Base-by-base conservation (phyloP, 2,888 invertebrate genomes). In the Morpho achilles region DNA sequence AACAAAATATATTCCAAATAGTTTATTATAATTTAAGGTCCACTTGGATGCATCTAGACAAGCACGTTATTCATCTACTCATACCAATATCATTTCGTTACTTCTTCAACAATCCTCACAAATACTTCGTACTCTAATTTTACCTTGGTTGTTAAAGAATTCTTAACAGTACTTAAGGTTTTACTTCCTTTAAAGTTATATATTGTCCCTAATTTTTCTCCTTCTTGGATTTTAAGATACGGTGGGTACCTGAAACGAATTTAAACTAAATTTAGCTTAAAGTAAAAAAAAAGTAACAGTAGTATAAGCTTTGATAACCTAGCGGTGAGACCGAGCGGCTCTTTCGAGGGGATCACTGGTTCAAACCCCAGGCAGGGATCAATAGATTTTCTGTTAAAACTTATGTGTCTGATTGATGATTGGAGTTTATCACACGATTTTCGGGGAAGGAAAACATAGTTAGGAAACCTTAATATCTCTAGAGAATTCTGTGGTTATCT, bases 41-140 rank as follows among this genome's bases (percentile, higher is more conserved):
- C 59, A 50, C 60, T 48, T 62, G 60, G 46, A 50, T 59, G 62
- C 63, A 58, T 58, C 44, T 42, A 55, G 22, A 53, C 50, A 58
- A 54, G 51, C 53, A 32, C 48, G 54, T 53, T 53, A 61, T 57
- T 49, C 45, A 55, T 60, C 10, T 53, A 60, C 55, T 50, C 48
- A 58, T 42, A 16, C 39, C 44, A 32, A 47, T 41, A 53, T 63
- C 51, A 60, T 53, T 61, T 50, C 10, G 62, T 61, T 10, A 70
- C 72, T 62, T 79, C 76, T 56, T 87, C 86, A 0, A 87, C 82
- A 6, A 89, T 76, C 67, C 81, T 77, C n/a, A 87, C 84, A 59
- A 82, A 80, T 1, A 89, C 84, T 77, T 87, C 88, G 60, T 88
- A 89, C 62, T 89, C 82, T 58, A 89, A 69, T 66, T 86, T 88